Conservation (phyloP, 2,888 invertebrate species). For the Trachelus stipa region DNA sequence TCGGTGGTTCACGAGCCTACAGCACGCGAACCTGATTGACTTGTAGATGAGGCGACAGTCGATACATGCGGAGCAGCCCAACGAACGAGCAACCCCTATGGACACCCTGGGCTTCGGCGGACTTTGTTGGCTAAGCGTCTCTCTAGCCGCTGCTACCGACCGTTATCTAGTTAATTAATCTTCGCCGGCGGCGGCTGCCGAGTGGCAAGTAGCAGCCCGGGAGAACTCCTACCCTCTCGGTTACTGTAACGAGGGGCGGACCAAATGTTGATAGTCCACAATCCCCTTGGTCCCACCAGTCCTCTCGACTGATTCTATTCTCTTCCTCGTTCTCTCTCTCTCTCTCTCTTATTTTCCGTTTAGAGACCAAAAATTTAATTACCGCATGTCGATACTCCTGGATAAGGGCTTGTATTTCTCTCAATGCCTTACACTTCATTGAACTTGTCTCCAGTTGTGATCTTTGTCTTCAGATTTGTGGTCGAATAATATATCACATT, state of each 20-base stretch:
- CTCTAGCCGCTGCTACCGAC: slow-evolving; percentile 24
- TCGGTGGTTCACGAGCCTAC: slow-evolving; percentile 54
- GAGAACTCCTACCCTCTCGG: slow-evolving; percentile 45
- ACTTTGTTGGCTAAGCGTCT: slow-evolving; percentile 7
- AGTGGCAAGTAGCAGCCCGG: slow-evolving; percentile 43
- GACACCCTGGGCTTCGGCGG: slow-evolving; percentile 12
- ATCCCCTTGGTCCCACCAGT: slow-evolving; percentile 11
- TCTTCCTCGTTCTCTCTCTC: neutral
- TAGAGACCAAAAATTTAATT: slow-evolving; percentile 1
- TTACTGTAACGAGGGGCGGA: slow-evolving; percentile 46
- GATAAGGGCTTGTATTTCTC: neutral
- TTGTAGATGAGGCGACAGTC: slow-evolving; percentile 67
- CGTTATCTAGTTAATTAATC: slow-evolving; percentile 65
- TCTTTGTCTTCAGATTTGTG: neutral
- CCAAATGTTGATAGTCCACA: slow-evolving; percentile 40
- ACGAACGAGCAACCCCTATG: slow-evolving; percentile 10
- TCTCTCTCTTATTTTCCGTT: neutral
- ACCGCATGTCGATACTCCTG: neutral
- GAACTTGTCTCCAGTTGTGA: neutral
- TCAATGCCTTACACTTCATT: neutral
- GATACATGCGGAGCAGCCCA: slow-evolving; percentile 43
- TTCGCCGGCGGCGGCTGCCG: slow-evolving; percentile 49
- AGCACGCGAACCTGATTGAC: slow-evolving; percentile 66
- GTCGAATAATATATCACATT: neutral
- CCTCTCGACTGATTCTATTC: neutral